Evolutionary conservation across 2,797 vertebrate genomes (phyloP).

Genomic region (Pyrrhura leucotis): DNA sequence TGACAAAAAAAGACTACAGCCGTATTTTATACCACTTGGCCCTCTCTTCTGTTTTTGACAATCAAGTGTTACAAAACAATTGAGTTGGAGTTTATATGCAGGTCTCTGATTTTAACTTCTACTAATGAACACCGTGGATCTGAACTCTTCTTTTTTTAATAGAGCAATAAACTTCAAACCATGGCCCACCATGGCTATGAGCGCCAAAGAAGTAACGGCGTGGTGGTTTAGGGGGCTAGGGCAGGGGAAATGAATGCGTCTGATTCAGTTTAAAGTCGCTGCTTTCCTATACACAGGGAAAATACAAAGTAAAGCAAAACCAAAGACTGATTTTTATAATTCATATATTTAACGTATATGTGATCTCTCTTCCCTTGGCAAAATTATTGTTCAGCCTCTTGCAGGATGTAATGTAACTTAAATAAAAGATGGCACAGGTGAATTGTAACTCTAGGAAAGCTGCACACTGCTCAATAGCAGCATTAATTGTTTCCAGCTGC

Average conservation of each 20-base stretch:
- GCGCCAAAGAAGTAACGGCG: too few species aligned
- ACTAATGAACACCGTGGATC: background rate
- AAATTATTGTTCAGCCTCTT: background rate
- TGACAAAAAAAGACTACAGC: background rate
- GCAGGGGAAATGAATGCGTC: fast-evolving
- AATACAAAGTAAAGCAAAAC: background rate
- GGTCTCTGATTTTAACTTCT: background rate
- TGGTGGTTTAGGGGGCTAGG: background rate
- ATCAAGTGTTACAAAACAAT: background rate
- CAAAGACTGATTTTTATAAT: background rate
- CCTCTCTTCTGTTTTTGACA: background rate
- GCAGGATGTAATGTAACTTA: background rate
- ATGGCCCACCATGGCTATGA: background rate
- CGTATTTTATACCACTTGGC: background rate
- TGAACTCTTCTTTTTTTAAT: background rate
- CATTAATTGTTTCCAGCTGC: background rate
- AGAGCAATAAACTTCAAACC: background rate
- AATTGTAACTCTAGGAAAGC: background rate
- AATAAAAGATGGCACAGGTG: background rate
- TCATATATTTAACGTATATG: background rate
- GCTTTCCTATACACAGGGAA: background rate
- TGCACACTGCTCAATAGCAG: background rate
- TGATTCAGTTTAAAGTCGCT: background rate
- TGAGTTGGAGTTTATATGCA: background rate
- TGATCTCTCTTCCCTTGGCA: background rate